These are phyloP conservation scores for Macropodus opercularis DNA, from an alignment of 2,797 vertebrate species.

Conservation along the genomic window DNA sequence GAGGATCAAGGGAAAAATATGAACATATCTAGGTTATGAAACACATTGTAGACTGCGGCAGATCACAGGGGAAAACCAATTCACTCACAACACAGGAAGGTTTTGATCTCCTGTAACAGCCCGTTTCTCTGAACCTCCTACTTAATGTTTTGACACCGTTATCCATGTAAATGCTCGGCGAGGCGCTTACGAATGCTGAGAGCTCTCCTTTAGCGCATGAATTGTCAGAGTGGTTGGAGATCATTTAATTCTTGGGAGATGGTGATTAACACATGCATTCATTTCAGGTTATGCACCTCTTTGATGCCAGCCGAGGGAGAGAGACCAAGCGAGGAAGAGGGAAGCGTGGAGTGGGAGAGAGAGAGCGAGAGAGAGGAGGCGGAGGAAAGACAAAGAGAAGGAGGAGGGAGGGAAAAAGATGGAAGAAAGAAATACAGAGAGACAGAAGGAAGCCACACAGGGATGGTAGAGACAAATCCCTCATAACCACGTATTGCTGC, in stretches of 20 bases:
- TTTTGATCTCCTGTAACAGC: constrained; percentile 66
- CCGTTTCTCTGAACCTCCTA: constrained; percentile 75
- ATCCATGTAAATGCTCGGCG: constrained; percentile 67
- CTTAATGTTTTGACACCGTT: constrained; percentile 76
- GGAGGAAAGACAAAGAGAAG: constrained; percentile 12
- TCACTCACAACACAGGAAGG: constrained; percentile 38
- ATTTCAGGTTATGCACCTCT: constrained; percentile 73
- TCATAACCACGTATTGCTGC: constrained; percentile 57
- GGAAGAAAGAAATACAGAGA: constrained; percentile 58
- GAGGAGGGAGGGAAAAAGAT: constrained; percentile 25
- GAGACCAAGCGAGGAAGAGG: constrained; percentile 25
- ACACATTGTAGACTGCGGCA: constrained; percentile 20
- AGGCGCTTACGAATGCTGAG: constrained; percentile 66
- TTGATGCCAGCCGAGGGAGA: constrained; percentile 58
- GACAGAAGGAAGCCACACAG: constrained; percentile 50
- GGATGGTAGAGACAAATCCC: constrained; percentile 47
- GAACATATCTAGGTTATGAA: constrained; percentile 30
- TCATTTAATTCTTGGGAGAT: constrained; percentile 74
- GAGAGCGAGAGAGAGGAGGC: constrained; percentile 22
- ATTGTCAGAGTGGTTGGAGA: constrained; percentile 70
- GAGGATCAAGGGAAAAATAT: constrained; percentile 1
- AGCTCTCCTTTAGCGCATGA: constrained; percentile 64
- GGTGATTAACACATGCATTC: constrained; percentile 74
- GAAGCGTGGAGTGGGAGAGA: constrained; percentile 18
- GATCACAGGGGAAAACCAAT: constrained; percentile 41